Evolutionary conservation across 2,797 vertebrate species (phyloP).

Genomic region (Syncerus caffer): DNA sequence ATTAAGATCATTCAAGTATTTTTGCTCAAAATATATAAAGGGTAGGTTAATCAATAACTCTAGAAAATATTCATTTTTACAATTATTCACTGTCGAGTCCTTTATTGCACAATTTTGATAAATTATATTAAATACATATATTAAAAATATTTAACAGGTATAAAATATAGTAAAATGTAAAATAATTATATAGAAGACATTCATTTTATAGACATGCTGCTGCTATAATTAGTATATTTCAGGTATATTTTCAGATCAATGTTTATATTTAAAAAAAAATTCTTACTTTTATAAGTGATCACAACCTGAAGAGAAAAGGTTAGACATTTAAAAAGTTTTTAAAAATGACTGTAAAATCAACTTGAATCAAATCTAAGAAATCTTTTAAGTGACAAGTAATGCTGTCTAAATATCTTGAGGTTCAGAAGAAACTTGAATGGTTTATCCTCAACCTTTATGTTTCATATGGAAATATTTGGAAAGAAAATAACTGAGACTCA

Average conservation of each 20-base stretch:
- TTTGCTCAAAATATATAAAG: neutral
- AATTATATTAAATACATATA: neutral
- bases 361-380: neutral
- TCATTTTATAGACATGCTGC: neutral
- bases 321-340: neutral
- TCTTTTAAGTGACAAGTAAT: neutral
- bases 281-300: neutral
- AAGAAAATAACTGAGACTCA: constrained; percentile 22
- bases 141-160: constrained; percentile 16
- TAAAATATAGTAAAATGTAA: neutral
- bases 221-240: neutral
- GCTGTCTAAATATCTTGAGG: neutral
- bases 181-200: neutral
- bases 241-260: neutral
- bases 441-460: neutral
- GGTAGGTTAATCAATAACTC: neutral
- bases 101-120: neutral
- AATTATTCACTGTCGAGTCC: neutral
- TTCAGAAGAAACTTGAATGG: constrained; percentile 15
- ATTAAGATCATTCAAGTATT: neutral
- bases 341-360: neutral
- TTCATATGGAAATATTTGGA: constrained; percentile 43
- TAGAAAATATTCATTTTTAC: neutral
- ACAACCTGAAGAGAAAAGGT: neutral
- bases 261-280: neutral